These are phyloP conservation scores for Chalcis sispes DNA, from an alignment of 2,888 invertebrate genomes.

Conservation along the genomic window DNA sequence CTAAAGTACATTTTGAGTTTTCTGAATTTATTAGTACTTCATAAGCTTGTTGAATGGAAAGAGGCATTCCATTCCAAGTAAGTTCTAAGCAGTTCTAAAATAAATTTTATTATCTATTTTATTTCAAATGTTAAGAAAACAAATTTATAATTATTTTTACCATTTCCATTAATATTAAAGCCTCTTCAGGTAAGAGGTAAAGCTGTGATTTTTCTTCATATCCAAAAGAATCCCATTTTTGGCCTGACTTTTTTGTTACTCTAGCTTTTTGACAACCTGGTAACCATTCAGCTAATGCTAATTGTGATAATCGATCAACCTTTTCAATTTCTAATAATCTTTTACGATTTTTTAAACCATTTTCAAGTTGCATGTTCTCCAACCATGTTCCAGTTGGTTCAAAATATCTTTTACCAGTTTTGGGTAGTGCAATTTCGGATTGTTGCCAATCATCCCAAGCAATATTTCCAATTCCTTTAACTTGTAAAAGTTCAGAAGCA, in stretches of 20 bases:
- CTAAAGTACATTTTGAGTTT: slow-evolving; percentile 71
- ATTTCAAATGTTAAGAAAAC: background rate
- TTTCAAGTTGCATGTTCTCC: slow-evolving; percentile 80
- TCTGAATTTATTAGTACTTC: slow-evolving; percentile 76
- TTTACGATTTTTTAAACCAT: slow-evolving; percentile 78
- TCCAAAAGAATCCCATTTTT: slow-evolving; percentile 79
- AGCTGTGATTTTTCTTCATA: slow-evolving; percentile 76
- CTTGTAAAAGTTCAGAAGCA: slow-evolving; percentile 67
- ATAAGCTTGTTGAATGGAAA: slow-evolving; percentile 83
- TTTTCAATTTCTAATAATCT: slow-evolving; percentile 78
- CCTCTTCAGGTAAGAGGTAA: slow-evolving; percentile 82
- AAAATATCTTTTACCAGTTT: slow-evolving; percentile 78
- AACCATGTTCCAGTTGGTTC: slow-evolving; percentile 79
- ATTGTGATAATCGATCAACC: slow-evolving; percentile 79
- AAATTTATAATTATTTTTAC: slow-evolving; percentile 72
- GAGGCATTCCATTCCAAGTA: slow-evolving; percentile 78
- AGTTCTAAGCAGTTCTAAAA: slow-evolving; percentile 81
- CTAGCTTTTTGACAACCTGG: slow-evolving; percentile 78
- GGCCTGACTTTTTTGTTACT: slow-evolving; percentile 78
- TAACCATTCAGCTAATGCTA: slow-evolving; percentile 80
- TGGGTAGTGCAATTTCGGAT: slow-evolving; percentile 77
- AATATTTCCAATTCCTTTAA: slow-evolving; percentile 67
- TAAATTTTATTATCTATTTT: slow-evolving; percentile 38
- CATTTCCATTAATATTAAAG: slow-evolving; percentile 82
- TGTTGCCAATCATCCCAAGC: slow-evolving; percentile 74